A percentile compares a stretch with the other conserved stretches of the same genome.
Evolutionary conservation across 2,113 vertebrate genomes (phyloP).

Genomic region (Brienomyrus longianalis): DNA sequence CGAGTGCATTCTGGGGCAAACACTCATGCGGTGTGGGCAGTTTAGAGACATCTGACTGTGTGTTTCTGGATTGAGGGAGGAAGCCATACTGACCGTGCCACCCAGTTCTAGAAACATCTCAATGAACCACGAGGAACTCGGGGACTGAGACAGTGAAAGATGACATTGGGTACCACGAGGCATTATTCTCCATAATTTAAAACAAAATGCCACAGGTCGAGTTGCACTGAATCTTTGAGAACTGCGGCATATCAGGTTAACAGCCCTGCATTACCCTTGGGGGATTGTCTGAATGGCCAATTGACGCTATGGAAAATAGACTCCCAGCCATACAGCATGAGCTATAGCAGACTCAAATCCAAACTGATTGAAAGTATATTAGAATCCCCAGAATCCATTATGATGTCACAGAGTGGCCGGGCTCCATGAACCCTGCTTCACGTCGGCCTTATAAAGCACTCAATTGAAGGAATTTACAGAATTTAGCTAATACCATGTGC

Average conservation of each 20-base stretch:
- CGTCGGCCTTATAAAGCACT: neutral
- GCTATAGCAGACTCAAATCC: neutral
- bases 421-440: neutral
- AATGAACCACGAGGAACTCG: neutral
- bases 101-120: neutral
- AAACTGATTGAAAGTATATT: neutral
- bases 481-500: conserved; percentile 10
- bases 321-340: neutral
- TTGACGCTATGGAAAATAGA: neutral
- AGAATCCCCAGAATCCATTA: neutral
- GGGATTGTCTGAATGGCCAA: neutral
- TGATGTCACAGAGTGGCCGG: neutral
- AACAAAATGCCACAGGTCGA: neutral
- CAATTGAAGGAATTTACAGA: conserved; percentile 13
- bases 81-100: neutral
- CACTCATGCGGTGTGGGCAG: neutral
- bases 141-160: neutral
- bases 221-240: neutral
- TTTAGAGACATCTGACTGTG: neutral
- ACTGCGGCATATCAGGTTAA: neutral
- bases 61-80: neutral
- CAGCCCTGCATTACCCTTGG: neutral
- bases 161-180: neutral
- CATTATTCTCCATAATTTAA: neutral
- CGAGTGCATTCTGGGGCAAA: neutral